Evolutionary conservation across 2,888 invertebrate species (phyloP), one percentile per base, ranked within the genome.

Genomic region (Tridacna crocea): DNA sequence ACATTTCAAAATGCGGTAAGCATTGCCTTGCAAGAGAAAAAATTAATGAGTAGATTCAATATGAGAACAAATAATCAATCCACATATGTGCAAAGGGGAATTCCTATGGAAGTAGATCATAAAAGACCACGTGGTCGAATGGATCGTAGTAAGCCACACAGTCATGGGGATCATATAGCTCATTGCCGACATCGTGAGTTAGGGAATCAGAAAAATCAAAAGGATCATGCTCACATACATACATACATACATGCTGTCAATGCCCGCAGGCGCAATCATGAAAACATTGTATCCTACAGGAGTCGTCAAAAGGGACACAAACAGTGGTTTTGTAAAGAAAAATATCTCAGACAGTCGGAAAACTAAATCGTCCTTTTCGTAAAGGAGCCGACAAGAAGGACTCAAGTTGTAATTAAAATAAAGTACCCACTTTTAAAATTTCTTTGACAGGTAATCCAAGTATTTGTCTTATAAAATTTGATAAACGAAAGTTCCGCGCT

Each of bases 101-200:
- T 26, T 17, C 79, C 76, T n/a, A 79, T 82, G 79, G 82, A 82
- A 36, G 22, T 79, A 24, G 73, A 79, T 61, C 65, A 79, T 26
- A 63, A 26, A 27, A 11, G 63, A 10, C 63, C 26, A 2, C 63
- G 26, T 12, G 26, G 63, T 26, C 24, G 63, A 19, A 24, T 24
- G 19, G 24, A 1, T 26, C 63, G 27, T 63, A 63, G 26, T 61
- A n/a, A 22, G 24, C 61, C 61, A 2, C 61, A 61, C n/a, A 19
- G 19, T 55, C 55, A 55, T 17, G 2, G 55, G 55, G 55, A 4
- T 17, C 55, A 55, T 17, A 10, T 24, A 61, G 22, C 15, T 26
- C 24, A 27, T 12, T 63, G 0, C 24, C 63, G 26, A 26, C 36
- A 36, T 36, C 36, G 36, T 8, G 36, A 36, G 36, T 36, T 36